These are phyloP conservation scores for Penaeus indicus DNA, from an alignment of 1,140 invertebrate species.

Conservation along the genomic window DNA sequence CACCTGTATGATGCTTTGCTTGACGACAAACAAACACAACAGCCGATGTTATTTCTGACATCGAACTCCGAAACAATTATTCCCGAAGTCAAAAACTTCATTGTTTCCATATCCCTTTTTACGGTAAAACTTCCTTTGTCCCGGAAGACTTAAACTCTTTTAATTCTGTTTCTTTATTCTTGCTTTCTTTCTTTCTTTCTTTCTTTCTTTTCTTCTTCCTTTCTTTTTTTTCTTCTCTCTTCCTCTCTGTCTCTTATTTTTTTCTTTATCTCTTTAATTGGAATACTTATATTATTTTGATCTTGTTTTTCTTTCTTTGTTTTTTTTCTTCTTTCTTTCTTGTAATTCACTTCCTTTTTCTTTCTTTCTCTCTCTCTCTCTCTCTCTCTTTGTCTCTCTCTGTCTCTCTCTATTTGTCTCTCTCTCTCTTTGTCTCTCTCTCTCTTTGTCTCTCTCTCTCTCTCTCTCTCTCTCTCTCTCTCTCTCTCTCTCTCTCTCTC, in stretches of 20 bases:
- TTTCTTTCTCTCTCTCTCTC: too few relatives aligned
- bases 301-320: neutral
- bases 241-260: neutral
- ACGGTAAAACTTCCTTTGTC: too few relatives aligned
- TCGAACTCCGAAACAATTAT: too few relatives aligned
- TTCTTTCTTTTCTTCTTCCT: neutral
- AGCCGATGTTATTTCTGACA: too few relatives aligned
- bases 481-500: neutral
- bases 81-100: too few relatives aligned
- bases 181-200: too few relatives aligned
- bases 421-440: neutral
- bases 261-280: conserved; percentile 5
- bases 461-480: conserved; percentile 19
- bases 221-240: neutral
- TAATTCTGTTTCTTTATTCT: too few relatives aligned
- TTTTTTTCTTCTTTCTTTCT: conserved; percentile 15
- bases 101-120: too few relatives aligned
- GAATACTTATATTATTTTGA: neutral
- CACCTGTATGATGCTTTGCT: too few relatives aligned
- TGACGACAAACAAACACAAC: too few relatives aligned
- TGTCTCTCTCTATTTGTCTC: neutral
- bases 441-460: conserved; percentile 3
- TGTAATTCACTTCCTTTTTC: neutral
- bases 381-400: neutral
- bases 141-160: too few relatives aligned